Conservation (phyloP, 2,797 vertebrate genomes). For the Holocentrus rufus region DNA sequence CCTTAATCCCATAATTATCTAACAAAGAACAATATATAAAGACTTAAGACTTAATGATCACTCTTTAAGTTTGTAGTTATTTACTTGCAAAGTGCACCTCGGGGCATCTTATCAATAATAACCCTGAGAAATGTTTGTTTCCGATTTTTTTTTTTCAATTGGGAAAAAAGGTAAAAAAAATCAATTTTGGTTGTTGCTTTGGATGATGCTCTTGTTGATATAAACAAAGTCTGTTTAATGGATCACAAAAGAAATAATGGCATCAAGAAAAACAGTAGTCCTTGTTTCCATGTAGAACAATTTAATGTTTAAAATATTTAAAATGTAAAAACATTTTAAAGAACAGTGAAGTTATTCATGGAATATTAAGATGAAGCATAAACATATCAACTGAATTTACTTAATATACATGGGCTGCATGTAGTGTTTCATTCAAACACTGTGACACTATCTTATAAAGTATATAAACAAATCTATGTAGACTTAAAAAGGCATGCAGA, state of each 20-base stretch:
- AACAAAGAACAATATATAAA: too few relatives aligned
- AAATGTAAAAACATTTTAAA: constrained; percentile 12
- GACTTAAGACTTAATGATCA: not conserved
- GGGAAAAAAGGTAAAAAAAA: not conserved
- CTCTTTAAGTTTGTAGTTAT: not conserved
- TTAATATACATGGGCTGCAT: not conserved
- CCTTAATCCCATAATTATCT: constrained; percentile 9
- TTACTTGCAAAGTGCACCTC: not conserved
- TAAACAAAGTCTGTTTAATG: not conserved
- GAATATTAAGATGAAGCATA: not conserved
- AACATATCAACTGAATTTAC: not conserved
- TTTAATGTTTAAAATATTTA: constrained; percentile 24
- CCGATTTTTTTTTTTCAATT: not conserved
- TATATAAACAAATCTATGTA: not conserved
- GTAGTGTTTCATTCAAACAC: not conserved
- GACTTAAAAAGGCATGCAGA: too few relatives aligned
- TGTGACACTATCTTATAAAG: too few relatives aligned
- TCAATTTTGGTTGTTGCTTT: too few relatives aligned
- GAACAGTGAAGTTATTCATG: not conserved
- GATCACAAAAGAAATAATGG: not conserved
- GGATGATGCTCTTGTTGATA: not conserved
- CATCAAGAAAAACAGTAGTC: not conserved
- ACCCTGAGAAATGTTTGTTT: not conserved
- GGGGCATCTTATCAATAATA: not conserved
- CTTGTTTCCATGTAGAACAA: constrained; percentile 25